Evolutionary conservation across 2,888 invertebrate species (phyloP), one percentile per base, ranked within the genome.

Genomic region (Drosophila leonis): DNA sequence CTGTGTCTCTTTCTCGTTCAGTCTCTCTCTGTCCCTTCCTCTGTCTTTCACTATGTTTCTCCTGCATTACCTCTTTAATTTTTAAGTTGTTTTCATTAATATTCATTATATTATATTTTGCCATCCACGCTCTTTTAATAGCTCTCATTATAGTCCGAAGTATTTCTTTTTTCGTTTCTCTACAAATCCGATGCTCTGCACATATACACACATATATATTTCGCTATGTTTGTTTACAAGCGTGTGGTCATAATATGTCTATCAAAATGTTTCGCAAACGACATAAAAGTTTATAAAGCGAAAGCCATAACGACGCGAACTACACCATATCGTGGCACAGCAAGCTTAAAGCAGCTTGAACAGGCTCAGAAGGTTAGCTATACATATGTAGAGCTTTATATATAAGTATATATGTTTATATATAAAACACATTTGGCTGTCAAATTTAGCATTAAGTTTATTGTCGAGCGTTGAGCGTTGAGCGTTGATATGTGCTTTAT

Each of bases 391-490:
- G 27, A 15, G 10, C 4, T n/a, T n/a, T 37, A 18, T 18, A 10
- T 15, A n/a, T 29, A 15, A 2, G 5, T 8, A 31, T 48, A 15
- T 48, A 1, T 46, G 1, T 44, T 4, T 20, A 8, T 15, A 24
- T n/a, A 18, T 18, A 41, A 41, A 29, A 37, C 48, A 51, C 63
- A 37, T 24, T 60, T 72, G 63, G 52, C 66, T 49, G 27, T 48
- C 65, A 71, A 71, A 66, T 72, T 75, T 66, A 49, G 42, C 63
- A 67, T 64, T 31, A 60, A 54, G 37, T 24, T 60, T 56, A 27
- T 35, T 33, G 41, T 33, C 10, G 4, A 51, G 39, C 24, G 24
- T 44, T 60, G 59, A 56, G 37, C 37, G 52, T 6, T 62, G 61
- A 52, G 42, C 52, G 51, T 60, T 72, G 64, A 64, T 57, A 37